Evolutionary conservation across 1,140 invertebrate species (phyloP), one percentile per base, ranked within the genome.

Genomic region (Adelges cooleyi): DNA sequence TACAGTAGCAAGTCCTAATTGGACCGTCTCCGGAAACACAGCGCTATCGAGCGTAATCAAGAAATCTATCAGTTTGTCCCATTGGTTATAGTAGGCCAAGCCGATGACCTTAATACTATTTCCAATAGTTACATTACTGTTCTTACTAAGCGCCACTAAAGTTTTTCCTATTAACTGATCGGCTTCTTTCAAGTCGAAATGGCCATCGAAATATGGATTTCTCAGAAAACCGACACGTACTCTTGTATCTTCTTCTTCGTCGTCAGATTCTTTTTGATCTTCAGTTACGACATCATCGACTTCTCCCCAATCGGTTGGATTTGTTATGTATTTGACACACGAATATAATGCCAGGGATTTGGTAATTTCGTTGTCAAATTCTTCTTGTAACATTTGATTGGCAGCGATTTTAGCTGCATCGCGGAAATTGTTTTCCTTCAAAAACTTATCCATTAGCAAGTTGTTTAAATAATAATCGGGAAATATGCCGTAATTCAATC

Each of bases 361-460:
- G 1, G 83, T 79, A 23, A 95, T 80, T 11, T 83, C 80, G 78
- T 90, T 82, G 3, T 79, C 77, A 68, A 82, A 82, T 71, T 94
- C 90, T 78, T 97, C 94, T 77, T 97, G 92, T 25, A 94, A 74
- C 86, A 94, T 92, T 53, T 91, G 77, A 54, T 90, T 76, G 68
- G 80, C 79, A 9, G 89, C 88, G 18, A 93, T 76, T 73, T 82
- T 83, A 0, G 87, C 84, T 10, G 92, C 92, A 68, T 82, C 81
- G 70, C 75, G 73, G 73, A 77, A 86, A 72, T 92, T 80, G 53
- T 84, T 74, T 4, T 78, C 75, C 71, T 86, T 83, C 18, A 95
- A 74, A 69, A 92, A 86, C 33, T 80, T 76, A 71, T 95, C 84
- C 77, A 97, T 80, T n/a, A 94, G 74, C 15, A 95, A 76, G 75